Conservation (phyloP, 2,797 vertebrate genomes). For the Dipus sagitta region DNA sequence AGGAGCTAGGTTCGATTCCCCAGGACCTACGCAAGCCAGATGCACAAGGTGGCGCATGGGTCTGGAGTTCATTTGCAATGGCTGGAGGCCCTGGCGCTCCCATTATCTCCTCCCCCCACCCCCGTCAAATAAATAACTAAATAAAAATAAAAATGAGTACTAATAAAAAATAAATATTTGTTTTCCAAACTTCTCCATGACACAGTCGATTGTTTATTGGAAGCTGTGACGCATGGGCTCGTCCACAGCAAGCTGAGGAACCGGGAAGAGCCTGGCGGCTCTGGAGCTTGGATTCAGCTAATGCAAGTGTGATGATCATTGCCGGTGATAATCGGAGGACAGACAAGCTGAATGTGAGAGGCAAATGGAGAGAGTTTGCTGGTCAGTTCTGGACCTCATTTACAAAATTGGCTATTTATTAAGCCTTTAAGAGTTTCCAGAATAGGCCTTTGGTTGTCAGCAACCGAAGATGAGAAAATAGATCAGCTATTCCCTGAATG, state of each 20-base stretch:
- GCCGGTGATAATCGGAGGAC: not conserved
- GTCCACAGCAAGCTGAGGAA: not conserved
- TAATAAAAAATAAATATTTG: not conserved
- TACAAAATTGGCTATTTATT: constrained; percentile 56
- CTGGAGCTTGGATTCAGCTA: not conserved
- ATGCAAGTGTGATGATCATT: not conserved
- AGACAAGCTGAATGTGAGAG: not conserved
- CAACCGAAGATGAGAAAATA: constrained; percentile 30
- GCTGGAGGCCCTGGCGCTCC: no score
- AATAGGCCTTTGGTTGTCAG: not conserved
- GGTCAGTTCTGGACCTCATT: constrained; percentile 42
- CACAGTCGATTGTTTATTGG: not conserved
- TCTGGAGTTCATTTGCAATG: no score
- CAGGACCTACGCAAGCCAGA: no score
- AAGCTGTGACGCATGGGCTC: not conserved
- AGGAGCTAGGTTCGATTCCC: no score
- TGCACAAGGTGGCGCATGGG: no score
- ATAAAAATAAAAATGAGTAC: not conserved
- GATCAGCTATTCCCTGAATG: not conserved
- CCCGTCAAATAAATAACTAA: not conserved
- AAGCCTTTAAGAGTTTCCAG: constrained; percentile 8
- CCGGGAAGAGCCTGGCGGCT: not conserved
- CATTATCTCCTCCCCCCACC: no score
- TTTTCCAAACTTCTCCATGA: not conserved
- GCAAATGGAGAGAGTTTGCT: not conserved